Base-by-base conservation (phyloP, 2,888 invertebrate species). In the Zaprionus lineosus region DNA sequence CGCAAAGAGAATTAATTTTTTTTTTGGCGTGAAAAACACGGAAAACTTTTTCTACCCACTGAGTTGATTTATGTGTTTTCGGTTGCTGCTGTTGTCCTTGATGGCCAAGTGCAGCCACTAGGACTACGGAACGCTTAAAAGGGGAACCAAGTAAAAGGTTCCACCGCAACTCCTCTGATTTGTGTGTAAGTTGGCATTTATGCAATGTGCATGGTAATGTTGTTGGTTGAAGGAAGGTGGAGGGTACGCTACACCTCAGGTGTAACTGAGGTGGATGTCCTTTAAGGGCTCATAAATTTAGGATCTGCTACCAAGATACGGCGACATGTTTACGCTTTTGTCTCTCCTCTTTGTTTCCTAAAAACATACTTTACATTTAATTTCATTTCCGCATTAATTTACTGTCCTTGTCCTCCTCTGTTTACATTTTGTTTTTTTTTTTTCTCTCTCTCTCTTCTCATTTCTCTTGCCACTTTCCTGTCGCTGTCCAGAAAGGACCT, bases 151-250 rank as follows among this genome's bases (percentile, higher is more conserved):
- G 50, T 53, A 48, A 24, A 56, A 69, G 53, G 52, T 56, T 64
- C 39, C 29, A 44, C 29, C 29, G 19, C 44, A 62, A 77, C 58
- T 59, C 56, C 60, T 18, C 61, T 76, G 41, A 43, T 56, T 60
- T 51, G 34, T 67, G 39, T 58, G 55, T 70, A 57, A 67, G 62
- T 74, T 61, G 57, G 37, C 41, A 55, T 67, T 71, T 74, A 51
- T 74, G 47, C 51, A 63, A 55, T 66, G 44, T 70, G 51, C 50
- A 51, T 44, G 36, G 46, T 64, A 58, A 76, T 59, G 4, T 8
- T 8, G 4, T 3, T 2, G 6, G 8, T n/a, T 7, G n/a, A 24
- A 24, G n/a, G n/a, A n/a, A n/a, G n/a, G n/a, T n/a, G n/a, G n/a
- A n/a, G n/a, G n/a, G n/a, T n/a, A n/a, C n/a, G n/a, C n/a, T 8